Evolutionary conservation across 2,888 invertebrate species (phyloP), one percentile per base, ranked within the genome.

Genomic region (Brenthis ino): DNA sequence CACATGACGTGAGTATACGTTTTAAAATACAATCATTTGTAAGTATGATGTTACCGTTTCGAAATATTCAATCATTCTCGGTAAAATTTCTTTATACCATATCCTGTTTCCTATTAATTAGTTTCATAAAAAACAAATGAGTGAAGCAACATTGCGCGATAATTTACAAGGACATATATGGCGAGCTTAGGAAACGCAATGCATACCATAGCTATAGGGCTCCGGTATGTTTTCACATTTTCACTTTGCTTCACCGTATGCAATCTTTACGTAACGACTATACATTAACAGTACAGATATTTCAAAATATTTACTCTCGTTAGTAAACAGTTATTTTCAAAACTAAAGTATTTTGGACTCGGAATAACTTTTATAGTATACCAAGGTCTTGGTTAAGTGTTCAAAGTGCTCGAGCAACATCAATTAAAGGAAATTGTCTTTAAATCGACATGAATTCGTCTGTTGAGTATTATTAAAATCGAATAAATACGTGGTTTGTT

Each of bases 1-100:
- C 89, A 75, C 91, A 92, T 81, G 92, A 93, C 84, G 93, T 93
- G 74, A 93, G 93, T 91, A 69, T 3, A 50, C 37, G 8, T 43
- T 43, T 60, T 60, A n/a, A 33, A 60, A 60, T 60, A 50, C 33
- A 33, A 33, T 50, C n/a, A 50, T 60, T 60, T 50, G 28, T n/a
- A 12, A 16, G 11, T 33, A 33, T 28, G 28, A 28, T 60, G 48
- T 28, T 60, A 50, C 16, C 28, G 33, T n/a, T 60, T 50, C 50
- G 28, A 50, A 14, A 50, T 16, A 60, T 60, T 50, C 48, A 60
- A 60, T 50, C n/a, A 50, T 50, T 48, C 28, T 16, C n/a, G 50
- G 48, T 60, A 48, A 58, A 28, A 60, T 50, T 60, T 50, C n/a
- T 6, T 33, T 20, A 55, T n/a, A 55, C 16, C 63, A 2, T 4